A percentile compares a stretch with the other conserved stretches of the same genome.
Evolutionary conservation across 2,888 invertebrate species (phyloP).

Genomic region (Pachymerium ferrugineum): DNA sequence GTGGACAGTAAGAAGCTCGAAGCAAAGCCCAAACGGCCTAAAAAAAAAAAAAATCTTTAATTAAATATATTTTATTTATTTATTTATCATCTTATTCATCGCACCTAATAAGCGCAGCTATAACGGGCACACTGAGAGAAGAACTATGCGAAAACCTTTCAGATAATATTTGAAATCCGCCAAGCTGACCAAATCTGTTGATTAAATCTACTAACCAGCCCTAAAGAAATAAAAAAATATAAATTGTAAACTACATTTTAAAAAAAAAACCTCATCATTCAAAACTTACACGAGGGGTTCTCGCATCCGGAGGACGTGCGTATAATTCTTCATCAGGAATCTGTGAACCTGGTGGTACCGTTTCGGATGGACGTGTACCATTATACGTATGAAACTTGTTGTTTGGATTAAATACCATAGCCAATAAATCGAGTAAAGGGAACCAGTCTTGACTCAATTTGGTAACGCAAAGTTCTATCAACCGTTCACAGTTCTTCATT

Average conservation of each 20-base stretch:
- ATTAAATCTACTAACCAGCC: constrained; percentile 96
- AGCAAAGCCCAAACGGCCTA: constrained; percentile 86
- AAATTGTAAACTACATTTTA: background rate
- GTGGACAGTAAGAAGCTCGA: constrained; percentile 80
- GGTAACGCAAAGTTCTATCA: constrained; percentile 85
- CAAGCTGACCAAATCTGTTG: constrained; percentile 83
- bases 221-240: constrained; percentile 40
- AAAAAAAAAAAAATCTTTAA: constrained; percentile 36
- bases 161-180: constrained; percentile 79
- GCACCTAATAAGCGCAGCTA: constrained; percentile 64
- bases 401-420: constrained; percentile 89
- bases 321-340: constrained; percentile 63
- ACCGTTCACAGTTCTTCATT: constrained; percentile 82
- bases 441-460: constrained; percentile 87
- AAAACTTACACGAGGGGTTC: constrained; percentile 62
- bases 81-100: background rate
- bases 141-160: constrained; percentile 74
- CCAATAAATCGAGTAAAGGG: constrained; percentile 81
- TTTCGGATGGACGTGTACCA: constrained; percentile 68
- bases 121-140: constrained; percentile 67
- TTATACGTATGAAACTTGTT: constrained; percentile 92
- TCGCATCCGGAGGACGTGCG: constrained; percentile 71
- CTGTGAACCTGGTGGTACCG: constrained; percentile 57
- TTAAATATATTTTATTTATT: constrained; percentile 9
- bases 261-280: background rate